Percentiles rank a stretch among this genome's conserved stretches.
Evolutionary conservation across 1,140 invertebrate species (phyloP).

Genomic region (Papilio polytes): DNA sequence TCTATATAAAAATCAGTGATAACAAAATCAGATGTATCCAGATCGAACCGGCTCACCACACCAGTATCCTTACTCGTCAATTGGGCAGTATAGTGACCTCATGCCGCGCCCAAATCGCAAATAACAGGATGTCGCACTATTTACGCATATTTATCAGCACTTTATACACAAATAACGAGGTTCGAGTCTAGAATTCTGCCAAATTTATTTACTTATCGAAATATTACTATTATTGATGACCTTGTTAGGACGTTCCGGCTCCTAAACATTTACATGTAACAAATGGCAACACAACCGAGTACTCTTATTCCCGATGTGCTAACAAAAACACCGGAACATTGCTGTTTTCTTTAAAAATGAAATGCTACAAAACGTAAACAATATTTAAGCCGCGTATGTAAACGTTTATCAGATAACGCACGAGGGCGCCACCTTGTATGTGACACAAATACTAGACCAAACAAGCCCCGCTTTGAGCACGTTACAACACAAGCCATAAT

Average conservation of each 20-base stretch:
- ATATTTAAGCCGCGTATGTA: neutral
- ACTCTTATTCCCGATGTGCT: neutral
- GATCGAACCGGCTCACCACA: neutral
- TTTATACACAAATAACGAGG: constrained; percentile 14
- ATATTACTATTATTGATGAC: neutral
- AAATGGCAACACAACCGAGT: too few species aligned
- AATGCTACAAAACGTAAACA: neutral
- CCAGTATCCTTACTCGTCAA: neutral
- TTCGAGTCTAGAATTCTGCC: neutral
- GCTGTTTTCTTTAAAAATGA: neutral
- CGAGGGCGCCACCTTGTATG: constrained; percentile 49
- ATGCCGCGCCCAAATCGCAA: constrained; percentile 11
- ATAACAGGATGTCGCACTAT: constrained; percentile 21
- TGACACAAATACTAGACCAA: constrained; percentile 49
- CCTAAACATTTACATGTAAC: neutral
- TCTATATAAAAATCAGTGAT: neutral
- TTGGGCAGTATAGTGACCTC: neutral
- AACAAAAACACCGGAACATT: neutral
- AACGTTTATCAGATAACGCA: constrained; percentile 35
- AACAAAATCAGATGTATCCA: neutral
- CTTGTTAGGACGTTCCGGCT: neutral
- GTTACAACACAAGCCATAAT: neutral
- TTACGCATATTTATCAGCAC: neutral
- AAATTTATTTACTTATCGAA: neutral
- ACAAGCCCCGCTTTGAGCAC: neutral